Conservation (phyloP, 1,140 invertebrate species). For the Ephestia elutella region DNA sequence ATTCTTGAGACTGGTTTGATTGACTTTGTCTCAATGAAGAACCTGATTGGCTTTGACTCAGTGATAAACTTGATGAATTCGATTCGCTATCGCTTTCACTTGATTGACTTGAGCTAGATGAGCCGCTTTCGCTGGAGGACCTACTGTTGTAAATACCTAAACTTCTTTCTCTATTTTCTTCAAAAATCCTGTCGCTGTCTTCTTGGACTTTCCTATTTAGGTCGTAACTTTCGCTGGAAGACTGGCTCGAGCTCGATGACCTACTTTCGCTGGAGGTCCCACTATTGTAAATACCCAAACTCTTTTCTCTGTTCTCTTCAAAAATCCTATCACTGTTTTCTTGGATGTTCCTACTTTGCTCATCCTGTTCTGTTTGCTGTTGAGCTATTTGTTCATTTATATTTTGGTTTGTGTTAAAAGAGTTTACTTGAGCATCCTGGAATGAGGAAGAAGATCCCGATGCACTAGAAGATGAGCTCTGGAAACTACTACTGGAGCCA, state of each 20-base stretch:
- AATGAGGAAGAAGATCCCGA: background rate
- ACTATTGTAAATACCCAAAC: background rate
- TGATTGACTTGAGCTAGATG: background rate
- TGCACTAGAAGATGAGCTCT: too few species aligned
- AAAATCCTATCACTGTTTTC: background rate
- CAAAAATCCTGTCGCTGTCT: background rate
- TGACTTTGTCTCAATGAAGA: too few species aligned
- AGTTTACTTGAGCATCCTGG: background rate
- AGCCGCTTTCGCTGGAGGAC: background rate
- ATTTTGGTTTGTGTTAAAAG: background rate
- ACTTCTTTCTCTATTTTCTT: constrained; percentile 1
- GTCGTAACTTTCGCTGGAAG: background rate
- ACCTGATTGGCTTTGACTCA: background rate
- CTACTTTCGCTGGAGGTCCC: background rate
- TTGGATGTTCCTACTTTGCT: background rate
- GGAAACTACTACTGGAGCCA: background rate
- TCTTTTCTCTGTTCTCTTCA: background rate
- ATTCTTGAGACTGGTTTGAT: too few species aligned
- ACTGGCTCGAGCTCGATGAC: too few species aligned
- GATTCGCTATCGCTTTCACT: background rate
- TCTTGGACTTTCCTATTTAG: background rate
- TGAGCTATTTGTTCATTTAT: background rate
- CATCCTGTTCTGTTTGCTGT: background rate
- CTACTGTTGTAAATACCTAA: background rate
- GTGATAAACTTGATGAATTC: background rate